Evolutionary conservation across 2,888 invertebrate species (phyloP).

Genomic region (Helicoverpa assulta): DNA sequence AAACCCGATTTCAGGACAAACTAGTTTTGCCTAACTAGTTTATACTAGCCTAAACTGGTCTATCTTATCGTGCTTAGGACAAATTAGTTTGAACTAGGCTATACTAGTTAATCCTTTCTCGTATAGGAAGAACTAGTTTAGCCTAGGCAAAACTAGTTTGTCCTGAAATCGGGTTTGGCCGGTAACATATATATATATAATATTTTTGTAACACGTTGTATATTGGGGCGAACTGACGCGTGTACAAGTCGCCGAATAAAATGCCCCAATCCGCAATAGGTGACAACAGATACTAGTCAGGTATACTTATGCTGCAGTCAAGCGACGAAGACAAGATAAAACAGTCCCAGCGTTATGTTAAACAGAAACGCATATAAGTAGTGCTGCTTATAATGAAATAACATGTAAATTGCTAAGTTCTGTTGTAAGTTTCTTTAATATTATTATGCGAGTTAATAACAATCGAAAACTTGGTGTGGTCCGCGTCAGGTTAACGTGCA

Average conservation of each 20-base stretch:
- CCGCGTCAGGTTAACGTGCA: too few relatives aligned
- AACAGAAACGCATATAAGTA: slow-evolving; percentile 23
- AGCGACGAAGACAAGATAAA: slow-evolving; percentile 16
- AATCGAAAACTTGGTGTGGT: slow-evolving; percentile 18
- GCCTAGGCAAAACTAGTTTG: too few relatives aligned
- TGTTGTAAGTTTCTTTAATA: slow-evolving; percentile 28
- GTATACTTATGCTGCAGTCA: slow-evolving; percentile 16
- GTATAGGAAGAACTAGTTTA: too few relatives aligned
- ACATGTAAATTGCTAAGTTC: slow-evolving; percentile 39
- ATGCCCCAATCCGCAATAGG: slow-evolving; percentile 4
- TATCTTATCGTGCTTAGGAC: too few relatives aligned
- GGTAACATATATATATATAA: too few relatives aligned
- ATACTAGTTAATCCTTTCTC: too few relatives aligned
- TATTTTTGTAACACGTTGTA: too few relatives aligned
- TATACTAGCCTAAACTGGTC: too few relatives aligned
- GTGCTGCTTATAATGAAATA: slow-evolving; percentile 54
- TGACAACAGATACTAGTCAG: slow-evolving; percentile 4
- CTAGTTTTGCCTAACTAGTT: too few relatives aligned
- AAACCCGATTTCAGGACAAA: too few relatives aligned
- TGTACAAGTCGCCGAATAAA: slow-evolving; percentile 5
- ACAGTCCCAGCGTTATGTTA: slow-evolving; percentile 23
- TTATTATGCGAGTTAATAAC: slow-evolving; percentile 20
- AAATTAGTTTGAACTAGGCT: too few relatives aligned
- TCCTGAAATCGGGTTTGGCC: too few relatives aligned
- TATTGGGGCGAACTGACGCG: neutral